These are phyloP conservation scores for Aporrectodea caliginosa DNA, from an alignment of 1,140 invertebrate genomes.

Conservation along the genomic window DNA sequence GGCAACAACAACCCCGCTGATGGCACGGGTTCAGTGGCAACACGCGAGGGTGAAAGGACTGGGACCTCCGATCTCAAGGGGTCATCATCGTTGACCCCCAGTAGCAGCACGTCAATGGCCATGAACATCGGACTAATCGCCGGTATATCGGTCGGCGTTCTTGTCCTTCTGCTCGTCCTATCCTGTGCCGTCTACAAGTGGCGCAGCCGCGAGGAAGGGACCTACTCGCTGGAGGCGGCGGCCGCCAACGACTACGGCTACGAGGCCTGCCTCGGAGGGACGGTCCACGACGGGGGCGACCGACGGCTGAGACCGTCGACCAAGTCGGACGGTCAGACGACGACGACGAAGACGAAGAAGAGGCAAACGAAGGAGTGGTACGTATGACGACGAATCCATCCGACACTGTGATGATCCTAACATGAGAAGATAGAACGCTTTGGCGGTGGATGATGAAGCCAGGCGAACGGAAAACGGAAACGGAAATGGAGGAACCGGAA, in stretches of 20 bases:
- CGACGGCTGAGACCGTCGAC: background rate
- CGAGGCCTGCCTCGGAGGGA: background rate
- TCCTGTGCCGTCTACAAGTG: background rate
- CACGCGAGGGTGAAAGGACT: no score
- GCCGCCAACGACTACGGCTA: background rate
- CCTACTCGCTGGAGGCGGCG: background rate
- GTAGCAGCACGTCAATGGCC: background rate
- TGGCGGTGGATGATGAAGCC: no score
- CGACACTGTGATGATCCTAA: background rate
- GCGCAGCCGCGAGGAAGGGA: background rate
- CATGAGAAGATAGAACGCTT: no score
- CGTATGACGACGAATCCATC: background rate
- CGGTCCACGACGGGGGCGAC: background rate
- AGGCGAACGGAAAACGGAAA: no score
- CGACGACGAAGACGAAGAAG: background rate
- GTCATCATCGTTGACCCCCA: no score
- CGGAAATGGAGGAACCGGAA: no score
- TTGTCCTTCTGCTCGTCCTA: background rate
- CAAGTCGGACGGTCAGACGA: background rate
- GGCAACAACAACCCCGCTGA: no score
- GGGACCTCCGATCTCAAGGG: no score
- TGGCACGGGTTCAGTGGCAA: no score
- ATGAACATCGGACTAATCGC: background rate
- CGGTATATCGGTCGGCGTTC: background rate
- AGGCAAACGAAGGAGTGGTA: background rate